Evolutionary conservation across 2,113 vertebrate species (phyloP).

Genomic region (Lagenorhynchus albirostris): DNA sequence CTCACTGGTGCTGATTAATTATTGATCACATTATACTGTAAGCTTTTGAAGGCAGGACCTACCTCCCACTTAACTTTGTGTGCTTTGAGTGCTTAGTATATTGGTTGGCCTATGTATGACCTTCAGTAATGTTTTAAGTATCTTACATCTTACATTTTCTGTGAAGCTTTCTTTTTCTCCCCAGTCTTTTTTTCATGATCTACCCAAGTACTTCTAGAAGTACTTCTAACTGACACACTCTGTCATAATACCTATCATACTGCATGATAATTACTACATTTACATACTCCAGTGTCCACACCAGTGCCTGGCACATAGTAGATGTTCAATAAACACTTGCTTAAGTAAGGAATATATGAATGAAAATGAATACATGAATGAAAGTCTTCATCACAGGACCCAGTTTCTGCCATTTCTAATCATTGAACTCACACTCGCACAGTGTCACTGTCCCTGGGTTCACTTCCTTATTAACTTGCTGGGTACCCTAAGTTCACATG

Average conservation of each 20-base stretch:
- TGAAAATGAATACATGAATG: not conserved
- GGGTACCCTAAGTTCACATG: not conserved
- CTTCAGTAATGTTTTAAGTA: not conserved
- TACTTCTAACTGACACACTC: not conserved
- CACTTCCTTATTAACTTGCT: not conserved
- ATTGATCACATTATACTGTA: not conserved
- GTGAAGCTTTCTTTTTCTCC: not conserved
- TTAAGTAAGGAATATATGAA: not conserved
- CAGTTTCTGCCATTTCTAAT: not conserved
- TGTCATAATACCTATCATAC: not conserved
- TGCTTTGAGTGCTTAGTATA: not conserved
- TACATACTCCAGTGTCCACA: not conserved
- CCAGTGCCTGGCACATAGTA: not conserved
- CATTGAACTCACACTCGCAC: not conserved
- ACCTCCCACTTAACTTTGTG: not conserved
- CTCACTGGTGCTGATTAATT: not conserved
- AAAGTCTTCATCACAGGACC: not conserved
- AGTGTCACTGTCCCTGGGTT: not conserved
- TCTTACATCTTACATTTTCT: not conserved
- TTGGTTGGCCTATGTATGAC: not conserved
- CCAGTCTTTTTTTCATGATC: not conserved
- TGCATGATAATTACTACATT: not conserved
- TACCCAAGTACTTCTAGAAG: not conserved
- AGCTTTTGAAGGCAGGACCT: not conserved
- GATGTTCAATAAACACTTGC: not conserved